phyloP scores from a whole-genome alignment of 2,797 vertebrate species.

The Sciurus carolinensis region DNA sequence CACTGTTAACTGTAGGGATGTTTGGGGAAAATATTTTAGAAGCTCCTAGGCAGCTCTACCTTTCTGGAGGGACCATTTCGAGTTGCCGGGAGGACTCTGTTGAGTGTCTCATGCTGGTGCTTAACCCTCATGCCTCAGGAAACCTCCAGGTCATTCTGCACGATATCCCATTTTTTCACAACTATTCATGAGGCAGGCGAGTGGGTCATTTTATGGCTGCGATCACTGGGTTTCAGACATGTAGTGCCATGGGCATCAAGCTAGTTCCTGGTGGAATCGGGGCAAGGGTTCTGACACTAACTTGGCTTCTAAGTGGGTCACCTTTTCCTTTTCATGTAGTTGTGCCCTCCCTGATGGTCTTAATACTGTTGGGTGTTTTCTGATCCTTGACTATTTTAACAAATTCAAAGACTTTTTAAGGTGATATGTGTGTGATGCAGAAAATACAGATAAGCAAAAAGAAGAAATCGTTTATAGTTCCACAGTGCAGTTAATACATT shows the following conservation, averaged over 20 bases:
- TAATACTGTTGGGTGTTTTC: not conserved
- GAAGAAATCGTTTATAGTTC: not conserved
- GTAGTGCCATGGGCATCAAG: not conserved
- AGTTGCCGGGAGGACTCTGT: too few species aligned
- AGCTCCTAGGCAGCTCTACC: not conserved
- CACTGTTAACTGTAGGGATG: not conserved
- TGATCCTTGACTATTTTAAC: not conserved
- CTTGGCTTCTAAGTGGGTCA: not conserved
- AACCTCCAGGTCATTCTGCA: not conserved
- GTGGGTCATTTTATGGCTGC: not conserved
- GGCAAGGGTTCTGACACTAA: not conserved
- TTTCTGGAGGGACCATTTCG: not conserved
- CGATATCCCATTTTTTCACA: not conserved
- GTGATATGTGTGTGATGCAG: not conserved
- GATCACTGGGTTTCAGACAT: not conserved
- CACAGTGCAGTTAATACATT: not conserved
- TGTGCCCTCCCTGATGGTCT: not conserved
- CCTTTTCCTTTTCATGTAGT: not conserved
- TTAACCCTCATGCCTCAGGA: not conserved
- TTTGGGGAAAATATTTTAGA: not conserved
- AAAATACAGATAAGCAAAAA: not conserved
- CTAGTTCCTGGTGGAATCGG: not conserved
- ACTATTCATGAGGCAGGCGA: not conserved
- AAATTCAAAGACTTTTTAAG: not conserved
- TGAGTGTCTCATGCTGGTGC: not conserved